phyloP scores from a whole-genome alignment of 2,113 vertebrate genomes.

The Pteronura brasiliensis region DNA sequence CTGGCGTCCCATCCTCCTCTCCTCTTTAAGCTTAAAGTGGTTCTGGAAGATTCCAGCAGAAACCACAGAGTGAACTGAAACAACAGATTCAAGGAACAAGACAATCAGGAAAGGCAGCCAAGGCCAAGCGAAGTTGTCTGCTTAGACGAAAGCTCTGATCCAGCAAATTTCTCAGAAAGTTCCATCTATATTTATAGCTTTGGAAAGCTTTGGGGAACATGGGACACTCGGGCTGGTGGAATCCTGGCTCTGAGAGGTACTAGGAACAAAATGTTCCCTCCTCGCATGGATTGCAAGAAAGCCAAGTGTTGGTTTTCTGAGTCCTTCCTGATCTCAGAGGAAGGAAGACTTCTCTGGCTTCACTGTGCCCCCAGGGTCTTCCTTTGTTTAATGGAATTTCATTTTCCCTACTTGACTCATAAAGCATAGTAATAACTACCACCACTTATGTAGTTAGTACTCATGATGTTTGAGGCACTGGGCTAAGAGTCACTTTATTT shows the following conservation, averaged over 20 bases:
- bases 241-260: not conserved
- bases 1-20: not conserved
- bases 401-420: not conserved
- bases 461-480: not conserved
- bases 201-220: slow-evolving; percentile 32
- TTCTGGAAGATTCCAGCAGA: slow-evolving; percentile 58
- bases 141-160: slow-evolving; percentile 43
- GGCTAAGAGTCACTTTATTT: not conserved
- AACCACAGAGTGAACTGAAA: slow-evolving; percentile 59
- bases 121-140: slow-evolving; percentile 4
- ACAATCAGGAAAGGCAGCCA: not conserved
- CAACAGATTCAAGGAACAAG: slow-evolving; percentile 17
- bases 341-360: not conserved
- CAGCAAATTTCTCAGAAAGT: slow-evolving; percentile 41
- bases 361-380: not conserved
- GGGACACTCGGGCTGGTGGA: not conserved
- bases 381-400: not conserved
- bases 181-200: slow-evolving; percentile 28
- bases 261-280: not conserved
- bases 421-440: not conserved
- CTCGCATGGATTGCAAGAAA: not conserved
- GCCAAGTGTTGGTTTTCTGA: not conserved
- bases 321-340: not conserved
- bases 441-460: not conserved
- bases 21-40: slow-evolving; percentile 37